Conservation (phyloP, 1,140 invertebrate species). For the Batillaria attramentaria region DNA sequence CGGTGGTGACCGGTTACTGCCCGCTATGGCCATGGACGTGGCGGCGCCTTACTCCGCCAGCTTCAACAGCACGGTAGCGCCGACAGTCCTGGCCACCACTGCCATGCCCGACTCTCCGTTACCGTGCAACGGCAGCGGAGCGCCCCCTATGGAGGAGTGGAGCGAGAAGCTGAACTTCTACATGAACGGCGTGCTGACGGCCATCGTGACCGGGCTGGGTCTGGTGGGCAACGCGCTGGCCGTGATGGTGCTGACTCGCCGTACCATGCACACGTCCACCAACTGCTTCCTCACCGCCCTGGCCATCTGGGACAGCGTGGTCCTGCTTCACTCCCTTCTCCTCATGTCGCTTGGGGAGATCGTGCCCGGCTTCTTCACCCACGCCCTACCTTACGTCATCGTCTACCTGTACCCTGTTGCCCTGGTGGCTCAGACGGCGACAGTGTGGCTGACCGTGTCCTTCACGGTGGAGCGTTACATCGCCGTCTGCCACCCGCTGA, state of each 20-base stretch:
- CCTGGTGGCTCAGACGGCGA: constrained; percentile 89
- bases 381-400: constrained; percentile 85
- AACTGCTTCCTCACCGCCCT: constrained; percentile 93
- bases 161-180: constrained; percentile 45
- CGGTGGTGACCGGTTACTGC: too few relatives aligned
- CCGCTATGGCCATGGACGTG: too few relatives aligned
- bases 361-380: constrained; percentile 79
- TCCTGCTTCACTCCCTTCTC: constrained; percentile 89
- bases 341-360: constrained; percentile 83
- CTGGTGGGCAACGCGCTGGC: constrained; percentile 91
- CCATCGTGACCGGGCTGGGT: constrained; percentile 86
- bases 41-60: too few relatives aligned
- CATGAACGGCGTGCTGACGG: constrained; percentile 82
- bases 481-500: constrained; percentile 94
- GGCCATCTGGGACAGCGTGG: constrained; percentile 90
- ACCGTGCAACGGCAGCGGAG: not conserved
- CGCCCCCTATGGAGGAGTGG: constrained; percentile 7
- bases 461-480: constrained; percentile 97
- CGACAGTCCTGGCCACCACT: too few relatives aligned
- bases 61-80: too few relatives aligned
- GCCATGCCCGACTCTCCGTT: not conserved
- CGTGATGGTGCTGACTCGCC: constrained; percentile 87
- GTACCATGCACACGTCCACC: constrained; percentile 94
- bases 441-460: constrained; percentile 94
- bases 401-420: constrained; percentile 89